Conservation (phyloP, 2,888 invertebrate genomes). For the Hirtodrosophila histrioides region DNA sequence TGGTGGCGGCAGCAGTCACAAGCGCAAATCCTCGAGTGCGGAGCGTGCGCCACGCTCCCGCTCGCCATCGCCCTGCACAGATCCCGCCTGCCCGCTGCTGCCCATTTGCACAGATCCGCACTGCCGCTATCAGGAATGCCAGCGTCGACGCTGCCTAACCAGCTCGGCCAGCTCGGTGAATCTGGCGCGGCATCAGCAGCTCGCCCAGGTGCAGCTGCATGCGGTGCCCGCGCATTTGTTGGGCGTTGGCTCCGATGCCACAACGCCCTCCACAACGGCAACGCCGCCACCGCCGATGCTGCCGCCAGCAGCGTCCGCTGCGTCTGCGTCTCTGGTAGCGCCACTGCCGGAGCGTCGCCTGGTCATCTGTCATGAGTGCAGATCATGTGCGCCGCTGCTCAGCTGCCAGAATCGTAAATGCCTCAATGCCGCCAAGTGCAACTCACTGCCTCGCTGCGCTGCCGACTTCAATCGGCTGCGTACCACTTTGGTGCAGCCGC, state of each 20-base stretch:
- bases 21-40: conserved; percentile 84
- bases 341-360: conserved; percentile 55
- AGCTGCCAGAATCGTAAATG: conserved; percentile 84
- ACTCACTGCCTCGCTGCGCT: conserved; percentile 85
- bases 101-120: conserved; percentile 84
- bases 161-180: conserved; percentile 76
- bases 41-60: conserved; percentile 83
- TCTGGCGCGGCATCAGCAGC: conserved; percentile 79
- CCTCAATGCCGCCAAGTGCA: conserved; percentile 84
- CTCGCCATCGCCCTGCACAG: conserved; percentile 84
- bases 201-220: conserved; percentile 81
- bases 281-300: conserved; percentile 60
- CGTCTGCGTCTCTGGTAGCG: conserved; percentile 30
- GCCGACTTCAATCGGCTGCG: conserved; percentile 84
- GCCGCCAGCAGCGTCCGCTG: conserved; percentile 30
- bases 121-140: conserved; percentile 83
- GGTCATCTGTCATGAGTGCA: conserved; percentile 83
- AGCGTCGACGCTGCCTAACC: conserved; percentile 60
- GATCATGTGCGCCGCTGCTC: conserved; percentile 82
- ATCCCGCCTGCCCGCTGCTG: conserved; percentile 83
- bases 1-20: conserved; percentile 40
- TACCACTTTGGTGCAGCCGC: conserved; percentile 81
- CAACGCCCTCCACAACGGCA: conserved; percentile 73
- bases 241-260: conserved; percentile 67
- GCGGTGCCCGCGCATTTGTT: conserved; percentile 75